Evolutionary conservation across 2,888 invertebrate genomes (phyloP), one percentile per base, ranked within the genome.

Genomic region (Ochropacha duplaris): DNA sequence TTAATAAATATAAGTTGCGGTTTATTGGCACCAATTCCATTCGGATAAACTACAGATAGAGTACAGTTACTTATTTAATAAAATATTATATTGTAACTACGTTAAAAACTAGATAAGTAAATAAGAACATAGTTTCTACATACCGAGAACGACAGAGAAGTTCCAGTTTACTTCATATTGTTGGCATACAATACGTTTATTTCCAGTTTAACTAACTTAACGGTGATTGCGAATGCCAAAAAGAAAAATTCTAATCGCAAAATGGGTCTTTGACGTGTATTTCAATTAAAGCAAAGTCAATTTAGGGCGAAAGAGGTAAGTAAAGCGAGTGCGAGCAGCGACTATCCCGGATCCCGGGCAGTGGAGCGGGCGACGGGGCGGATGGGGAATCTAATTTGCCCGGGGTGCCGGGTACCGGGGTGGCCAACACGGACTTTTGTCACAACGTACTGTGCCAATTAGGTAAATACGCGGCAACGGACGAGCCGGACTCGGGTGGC

Each of bases 271-370:
- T 81, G 78, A 76, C 78, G 75, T 78, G 78, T 84, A 84, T 87
- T 86, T 83, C 81, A 87, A 90, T 88, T 86, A 86, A 78, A 77
- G 72, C 66, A 78, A 80, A 88, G 88, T 87, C 86, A 89, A 90
- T 90, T 90, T 83, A 78, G 82, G 82, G 83, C 83, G 80, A 87
- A 90, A 88, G 85, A 87, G 88, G 86, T 88, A 86, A 88, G 83
- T 84, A 85, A 86, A 83, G 78, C 77, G 77, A 71, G 72, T 70
- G 69, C 69, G 71, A 68, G 64, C 68, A 66, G 68, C 64, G 69
- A 64, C 58, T 59, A 44, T 44, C 49, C 51, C 56, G 57, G 57
- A 44, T 44, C 49, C 51, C 56, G 57, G 57, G 55, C 50, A 57
- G 60, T 55, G 60, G 57, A 60, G 68, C 59, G 64, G 62, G 69